phyloP scores from a whole-genome alignment of 2,797 vertebrate species.

The Microhierax caerulescens region DNA sequence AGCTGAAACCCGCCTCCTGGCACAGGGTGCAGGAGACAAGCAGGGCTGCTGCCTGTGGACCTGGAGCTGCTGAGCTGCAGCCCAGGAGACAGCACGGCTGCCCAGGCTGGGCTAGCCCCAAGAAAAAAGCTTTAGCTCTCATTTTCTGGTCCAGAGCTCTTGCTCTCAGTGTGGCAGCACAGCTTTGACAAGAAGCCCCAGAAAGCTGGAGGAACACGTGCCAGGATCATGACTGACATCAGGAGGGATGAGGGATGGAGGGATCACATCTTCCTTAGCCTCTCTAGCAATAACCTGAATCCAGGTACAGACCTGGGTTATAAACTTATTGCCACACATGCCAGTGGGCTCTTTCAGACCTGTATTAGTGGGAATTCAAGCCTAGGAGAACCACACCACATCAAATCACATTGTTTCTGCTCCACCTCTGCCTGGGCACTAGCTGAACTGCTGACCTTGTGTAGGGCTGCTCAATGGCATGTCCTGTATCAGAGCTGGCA shows the following conservation, averaged over 20 bases:
- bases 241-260: background rate
- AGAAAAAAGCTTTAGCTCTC: background rate
- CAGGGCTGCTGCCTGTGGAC: background rate
- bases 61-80: background rate
- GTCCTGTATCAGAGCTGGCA: background rate
- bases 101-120: background rate
- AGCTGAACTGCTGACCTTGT: background rate
- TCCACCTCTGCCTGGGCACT: background rate
- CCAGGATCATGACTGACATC: rapidly evolving
- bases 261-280: background rate
- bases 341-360: background rate
- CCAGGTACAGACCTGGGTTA: background rate
- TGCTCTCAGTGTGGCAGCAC: background rate
- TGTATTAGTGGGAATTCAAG: background rate
- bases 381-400: background rate
- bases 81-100: background rate
- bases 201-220: background rate
- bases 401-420: background rate
- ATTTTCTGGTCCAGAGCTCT: background rate
- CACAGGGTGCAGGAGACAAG: background rate
- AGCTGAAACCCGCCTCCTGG: background rate
- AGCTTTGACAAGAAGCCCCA: background rate
- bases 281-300: background rate
- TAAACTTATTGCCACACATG: background rate
- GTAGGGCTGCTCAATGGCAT: background rate